phyloP scores from a whole-genome alignment of 2,113 vertebrate species.

The Azemiops feae region DNA sequence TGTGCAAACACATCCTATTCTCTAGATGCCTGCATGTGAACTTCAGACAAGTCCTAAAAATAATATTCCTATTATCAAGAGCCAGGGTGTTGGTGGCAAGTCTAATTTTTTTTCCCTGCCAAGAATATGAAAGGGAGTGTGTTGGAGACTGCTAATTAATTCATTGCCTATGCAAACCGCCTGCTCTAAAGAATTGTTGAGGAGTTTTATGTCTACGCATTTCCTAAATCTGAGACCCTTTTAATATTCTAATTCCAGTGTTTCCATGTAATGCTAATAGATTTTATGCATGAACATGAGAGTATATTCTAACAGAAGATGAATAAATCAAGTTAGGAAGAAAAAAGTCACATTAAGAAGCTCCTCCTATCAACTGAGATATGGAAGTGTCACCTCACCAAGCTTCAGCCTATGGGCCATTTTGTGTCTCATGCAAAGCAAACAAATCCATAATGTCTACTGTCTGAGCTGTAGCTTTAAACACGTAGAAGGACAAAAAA shows the following conservation, averaged over 20 bases:
- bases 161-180: not conserved
- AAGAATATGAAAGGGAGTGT: not conserved
- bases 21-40: not conserved
- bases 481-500: not conserved
- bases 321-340: not conserved
- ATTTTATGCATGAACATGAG: not conserved
- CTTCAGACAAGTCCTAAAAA: not conserved
- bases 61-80: not conserved
- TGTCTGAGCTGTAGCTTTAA: not conserved
- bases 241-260: not conserved
- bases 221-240: not conserved
- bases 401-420: not conserved
- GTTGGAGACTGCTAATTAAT: not conserved
- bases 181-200: not conserved
- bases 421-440: not conserved
- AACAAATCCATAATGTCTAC: not conserved
- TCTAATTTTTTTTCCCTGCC: not conserved
- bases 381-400: not conserved
- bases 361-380: not conserved
- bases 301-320: not conserved
- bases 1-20: conserved; percentile 2
- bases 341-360: not conserved
- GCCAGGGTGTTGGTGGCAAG: not conserved
- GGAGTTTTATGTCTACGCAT: not conserved
- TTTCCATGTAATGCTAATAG: not conserved